phyloP scores from a whole-genome alignment of 2,888 invertebrate genomes.

The Syrista parreyssii region DNA sequence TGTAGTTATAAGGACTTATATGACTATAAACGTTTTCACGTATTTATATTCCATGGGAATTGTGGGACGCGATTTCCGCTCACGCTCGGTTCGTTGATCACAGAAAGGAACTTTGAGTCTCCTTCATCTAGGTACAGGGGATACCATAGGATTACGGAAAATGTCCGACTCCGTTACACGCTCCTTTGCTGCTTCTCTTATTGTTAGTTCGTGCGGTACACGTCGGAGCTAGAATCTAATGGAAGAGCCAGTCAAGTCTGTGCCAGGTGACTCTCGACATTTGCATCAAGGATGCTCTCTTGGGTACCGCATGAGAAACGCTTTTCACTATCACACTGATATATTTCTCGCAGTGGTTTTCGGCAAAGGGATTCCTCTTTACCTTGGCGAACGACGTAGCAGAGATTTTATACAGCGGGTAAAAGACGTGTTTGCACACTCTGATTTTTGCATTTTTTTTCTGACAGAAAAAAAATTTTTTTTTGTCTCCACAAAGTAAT shows the following conservation, averaged over 20 bases:
- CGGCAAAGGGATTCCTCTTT: not conserved
- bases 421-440: not conserved
- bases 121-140: not conserved
- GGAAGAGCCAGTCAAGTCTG: not conserved
- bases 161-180: not conserved
- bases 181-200: not conserved
- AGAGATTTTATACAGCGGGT: not conserved
- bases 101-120: not conserved
- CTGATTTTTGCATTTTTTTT: not conserved
- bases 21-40: not conserved
- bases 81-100: not conserved
- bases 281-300: not conserved
- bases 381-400: not conserved
- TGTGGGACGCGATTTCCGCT: constrained; percentile 49
- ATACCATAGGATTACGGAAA: not conserved
- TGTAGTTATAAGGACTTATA: no score
- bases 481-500: not conserved
- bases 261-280: not conserved
- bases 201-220: not conserved
- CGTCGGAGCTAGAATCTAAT: not conserved
- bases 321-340: not conserved
- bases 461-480: no score
- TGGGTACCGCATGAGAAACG: not conserved
- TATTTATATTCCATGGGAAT: constrained; percentile 49
- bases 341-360: not conserved